phyloP scores from a whole-genome alignment of 1,140 invertebrate genomes.

The Drosophila novamexicana region DNA sequence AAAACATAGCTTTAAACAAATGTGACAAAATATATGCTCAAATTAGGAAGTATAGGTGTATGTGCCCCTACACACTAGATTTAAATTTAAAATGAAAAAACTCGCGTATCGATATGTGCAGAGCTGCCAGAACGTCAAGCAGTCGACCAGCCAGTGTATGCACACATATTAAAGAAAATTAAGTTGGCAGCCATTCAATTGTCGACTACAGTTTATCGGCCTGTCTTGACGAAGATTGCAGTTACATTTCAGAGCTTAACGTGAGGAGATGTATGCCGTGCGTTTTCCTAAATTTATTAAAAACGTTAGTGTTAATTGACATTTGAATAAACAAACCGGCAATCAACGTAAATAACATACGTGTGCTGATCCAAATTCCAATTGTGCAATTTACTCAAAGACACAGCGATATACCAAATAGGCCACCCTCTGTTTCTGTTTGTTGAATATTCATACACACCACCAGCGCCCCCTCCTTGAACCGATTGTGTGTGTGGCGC shows the following conservation, averaged over 20 bases:
- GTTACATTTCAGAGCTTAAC: constrained; percentile 35
- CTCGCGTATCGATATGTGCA: neutral
- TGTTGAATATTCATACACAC: constrained; percentile 69
- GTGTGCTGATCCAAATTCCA: constrained; percentile 26
- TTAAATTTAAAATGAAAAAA: neutral
- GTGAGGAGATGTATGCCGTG: neutral
- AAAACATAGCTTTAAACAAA: neutral
- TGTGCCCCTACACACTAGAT: neutral
- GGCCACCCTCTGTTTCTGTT: constrained; percentile 37
- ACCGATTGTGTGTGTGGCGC: constrained; percentile 54
- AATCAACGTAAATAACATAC: constrained; percentile 6
- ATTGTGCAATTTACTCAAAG: constrained; percentile 17
- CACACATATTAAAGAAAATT: neutral
- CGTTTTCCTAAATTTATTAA: neutral
- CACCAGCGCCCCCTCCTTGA: constrained; percentile 23
- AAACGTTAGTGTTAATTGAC: constrained; percentile 8
- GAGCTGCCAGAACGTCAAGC: neutral
- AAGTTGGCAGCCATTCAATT: neutral
- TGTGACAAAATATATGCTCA: too few species aligned
- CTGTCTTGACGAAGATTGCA: constrained; percentile 13
- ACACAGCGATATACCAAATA: neutral
- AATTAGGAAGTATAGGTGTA: neutral
- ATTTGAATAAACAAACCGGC: constrained; percentile 44
- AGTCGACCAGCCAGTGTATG: neutral
- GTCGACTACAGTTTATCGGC: neutral